Evolutionary conservation across 2,113 vertebrate genomes (phyloP).

Genomic region (Oreochromis tanganicae): DNA sequence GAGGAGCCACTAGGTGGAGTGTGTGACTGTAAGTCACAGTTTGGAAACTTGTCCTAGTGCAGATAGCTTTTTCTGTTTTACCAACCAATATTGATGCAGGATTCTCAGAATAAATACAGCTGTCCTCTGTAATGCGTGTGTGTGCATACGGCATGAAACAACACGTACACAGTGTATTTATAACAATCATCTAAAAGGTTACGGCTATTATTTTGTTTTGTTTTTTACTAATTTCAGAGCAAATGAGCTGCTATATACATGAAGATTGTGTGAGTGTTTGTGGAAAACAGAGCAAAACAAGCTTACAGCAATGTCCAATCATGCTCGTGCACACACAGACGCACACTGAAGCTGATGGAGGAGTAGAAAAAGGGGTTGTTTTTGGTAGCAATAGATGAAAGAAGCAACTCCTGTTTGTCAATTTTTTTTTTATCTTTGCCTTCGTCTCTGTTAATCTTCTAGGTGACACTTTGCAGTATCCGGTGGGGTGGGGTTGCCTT

Average conservation of each 20-base stretch:
- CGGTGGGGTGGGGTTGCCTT: neutral
- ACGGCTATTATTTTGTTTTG: neutral
- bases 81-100: neutral
- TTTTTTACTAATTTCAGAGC: neutral
- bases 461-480: neutral
- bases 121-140: neutral
- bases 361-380: neutral
- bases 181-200: neutral
- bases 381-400: neutral
- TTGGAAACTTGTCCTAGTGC: neutral
- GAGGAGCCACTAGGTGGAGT: constrained; percentile 49
- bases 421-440: neutral
- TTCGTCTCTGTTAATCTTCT: neutral
- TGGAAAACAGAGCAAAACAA: neutral
- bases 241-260: neutral
- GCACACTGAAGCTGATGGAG: neutral
- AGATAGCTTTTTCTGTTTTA: neutral
- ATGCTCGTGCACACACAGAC: neutral
- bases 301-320: neutral
- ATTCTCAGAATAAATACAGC: neutral
- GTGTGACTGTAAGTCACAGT: neutral
- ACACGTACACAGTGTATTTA: neutral
- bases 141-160: neutral
- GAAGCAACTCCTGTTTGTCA: neutral
- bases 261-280: neutral